Percentiles rank a stretch among this genome's conserved stretches.
Conservation (phyloP, 1,140 invertebrate species). For the Drosophila leontia region DNA sequence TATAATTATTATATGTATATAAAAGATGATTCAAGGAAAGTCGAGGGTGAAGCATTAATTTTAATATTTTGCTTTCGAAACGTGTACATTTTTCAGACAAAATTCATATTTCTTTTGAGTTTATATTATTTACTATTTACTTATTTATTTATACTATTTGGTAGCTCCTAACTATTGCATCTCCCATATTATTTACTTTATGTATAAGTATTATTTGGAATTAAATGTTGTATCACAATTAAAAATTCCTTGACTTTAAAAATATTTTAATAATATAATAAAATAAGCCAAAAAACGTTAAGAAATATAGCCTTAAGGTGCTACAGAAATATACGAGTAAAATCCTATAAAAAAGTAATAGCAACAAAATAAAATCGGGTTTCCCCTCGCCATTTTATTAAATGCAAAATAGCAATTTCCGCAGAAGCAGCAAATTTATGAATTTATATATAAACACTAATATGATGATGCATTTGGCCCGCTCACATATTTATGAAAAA, state of each 20-base stretch:
- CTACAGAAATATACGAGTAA: neutral
- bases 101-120: too few relatives aligned
- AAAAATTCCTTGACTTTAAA: too few relatives aligned
- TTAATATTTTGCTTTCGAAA: neutral
- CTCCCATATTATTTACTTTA: neutral
- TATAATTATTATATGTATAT: neutral
- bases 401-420: conserved; percentile 25
- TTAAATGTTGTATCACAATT: too few relatives aligned
- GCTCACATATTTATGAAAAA: conserved; percentile 80
- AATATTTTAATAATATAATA: too few relatives aligned
- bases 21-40: neutral
- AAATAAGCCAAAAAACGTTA: neutral
- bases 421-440: conserved; percentile 15
- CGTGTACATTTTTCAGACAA: too few relatives aligned
- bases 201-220: neutral
- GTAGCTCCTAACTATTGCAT: too few relatives aligned
- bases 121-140: too few relatives aligned
- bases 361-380: conserved; percentile 2
- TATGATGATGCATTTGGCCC: conserved; percentile 74
- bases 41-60: neutral
- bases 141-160: too few relatives aligned
- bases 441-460: conserved; percentile 55
- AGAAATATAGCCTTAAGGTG: neutral
- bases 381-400: conserved; percentile 8
- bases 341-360: neutral